Evolutionary conservation across 30 jellyfish, hydroid and myxozoan species (phyloP).

Genomic region (Hydractinia symbiolongicarpus): DNA sequence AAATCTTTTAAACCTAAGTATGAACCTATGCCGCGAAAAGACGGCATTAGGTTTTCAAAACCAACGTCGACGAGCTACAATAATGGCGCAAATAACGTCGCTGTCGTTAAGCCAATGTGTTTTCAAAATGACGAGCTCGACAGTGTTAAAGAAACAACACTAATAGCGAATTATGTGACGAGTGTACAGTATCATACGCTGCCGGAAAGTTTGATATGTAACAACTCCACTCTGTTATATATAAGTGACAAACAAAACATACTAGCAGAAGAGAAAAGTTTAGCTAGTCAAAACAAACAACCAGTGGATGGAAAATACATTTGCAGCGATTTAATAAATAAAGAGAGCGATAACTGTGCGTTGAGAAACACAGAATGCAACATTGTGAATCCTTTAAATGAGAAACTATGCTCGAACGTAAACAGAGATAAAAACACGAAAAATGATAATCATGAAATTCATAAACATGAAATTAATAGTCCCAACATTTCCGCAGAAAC

Average conservation of each 20-base stretch:
- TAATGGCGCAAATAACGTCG: constrained; percentile 3
- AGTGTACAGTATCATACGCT: neutral
- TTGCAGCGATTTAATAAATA: neutral
- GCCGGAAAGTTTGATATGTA: neutral
- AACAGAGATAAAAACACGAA: neutral
- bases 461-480: neutral
- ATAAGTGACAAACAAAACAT: neutral
- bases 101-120: constrained; percentile 15
- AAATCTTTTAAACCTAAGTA: neutral
- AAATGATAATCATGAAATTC: neutral
- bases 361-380: neutral
- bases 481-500: neutral
- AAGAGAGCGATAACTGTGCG: neutral
- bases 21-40: neutral
- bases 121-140: neutral
- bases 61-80: neutral
- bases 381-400: neutral
- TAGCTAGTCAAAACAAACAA: neutral
- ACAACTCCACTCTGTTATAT: neutral
- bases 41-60: constrained; percentile 17
- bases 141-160: neutral
- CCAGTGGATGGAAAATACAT: neutral
- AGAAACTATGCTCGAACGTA: neutral
- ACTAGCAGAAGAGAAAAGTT: neutral
- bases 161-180: neutral